Conservation (phyloP, 2,797 vertebrate genomes). For the Myotis findleyi region DNA sequence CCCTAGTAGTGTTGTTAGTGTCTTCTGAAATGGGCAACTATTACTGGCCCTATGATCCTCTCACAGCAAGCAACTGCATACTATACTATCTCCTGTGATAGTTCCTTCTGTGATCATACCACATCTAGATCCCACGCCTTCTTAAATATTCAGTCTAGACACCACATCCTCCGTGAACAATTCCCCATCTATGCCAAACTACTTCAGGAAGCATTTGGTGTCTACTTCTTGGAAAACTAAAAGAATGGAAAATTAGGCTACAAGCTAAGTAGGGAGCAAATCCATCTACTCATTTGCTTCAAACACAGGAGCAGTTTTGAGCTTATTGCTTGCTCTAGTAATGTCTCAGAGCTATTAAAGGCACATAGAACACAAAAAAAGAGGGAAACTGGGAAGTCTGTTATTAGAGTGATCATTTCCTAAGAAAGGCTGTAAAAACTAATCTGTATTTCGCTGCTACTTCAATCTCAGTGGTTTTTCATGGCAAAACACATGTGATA, state of each 20-base stretch:
- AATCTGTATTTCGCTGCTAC: not conserved
- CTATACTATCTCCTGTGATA: no score
- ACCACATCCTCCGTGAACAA: not conserved
- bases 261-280: not conserved
- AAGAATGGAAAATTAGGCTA: not conserved
- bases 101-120: no score
- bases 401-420: not conserved
- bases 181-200: not conserved
- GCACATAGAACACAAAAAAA: not conserved
- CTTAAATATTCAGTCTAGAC: not conserved
- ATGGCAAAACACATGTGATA: not conserved
- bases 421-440: not conserved
- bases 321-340: not conserved
- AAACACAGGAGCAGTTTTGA: not conserved
- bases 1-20: not conserved
- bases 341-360: not conserved
- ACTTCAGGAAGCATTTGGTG: not conserved
- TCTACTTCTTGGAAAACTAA: not conserved
- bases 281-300: not conserved
- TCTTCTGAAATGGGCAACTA: not conserved
- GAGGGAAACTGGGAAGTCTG: not conserved
- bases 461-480: not conserved
- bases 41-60: no score
- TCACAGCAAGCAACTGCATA: not conserved
- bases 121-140: not conserved